Conservation (phyloP, 2,888 invertebrate genomes). For the Drosophila rellima region DNA sequence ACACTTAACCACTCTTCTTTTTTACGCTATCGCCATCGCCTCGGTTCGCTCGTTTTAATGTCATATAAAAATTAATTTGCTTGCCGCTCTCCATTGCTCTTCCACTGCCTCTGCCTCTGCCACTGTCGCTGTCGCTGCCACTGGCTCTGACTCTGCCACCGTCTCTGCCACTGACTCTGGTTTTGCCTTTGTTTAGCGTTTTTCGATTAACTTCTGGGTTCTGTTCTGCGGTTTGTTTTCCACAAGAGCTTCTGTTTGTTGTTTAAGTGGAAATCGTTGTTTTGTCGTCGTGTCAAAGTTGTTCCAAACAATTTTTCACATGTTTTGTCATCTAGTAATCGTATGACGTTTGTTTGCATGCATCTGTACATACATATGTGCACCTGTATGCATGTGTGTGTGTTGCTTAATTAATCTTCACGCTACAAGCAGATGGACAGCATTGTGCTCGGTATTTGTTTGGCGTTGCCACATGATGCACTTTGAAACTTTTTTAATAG, state of each 20-base stretch:
- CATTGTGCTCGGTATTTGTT: background rate
- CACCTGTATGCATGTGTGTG: slow-evolving; percentile 4
- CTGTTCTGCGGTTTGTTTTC: slow-evolving; percentile 64
- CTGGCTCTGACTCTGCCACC: slow-evolving; percentile 43
- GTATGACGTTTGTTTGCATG: slow-evolving; percentile 18
- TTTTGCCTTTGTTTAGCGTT: slow-evolving; percentile 70
- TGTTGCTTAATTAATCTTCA: slow-evolving; percentile 65
- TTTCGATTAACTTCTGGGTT: slow-evolving; percentile 82
- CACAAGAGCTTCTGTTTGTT: slow-evolving; percentile 66
- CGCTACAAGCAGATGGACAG: slow-evolving; percentile 35
- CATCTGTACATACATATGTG: slow-evolving; percentile 18
- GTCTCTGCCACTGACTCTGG: slow-evolving; percentile 13
- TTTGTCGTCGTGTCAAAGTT: slow-evolving; percentile 76
- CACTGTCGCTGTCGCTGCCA: slow-evolving; percentile 9
- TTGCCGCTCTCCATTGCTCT: slow-evolving; percentile 67
- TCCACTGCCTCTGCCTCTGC: slow-evolving; percentile 1
- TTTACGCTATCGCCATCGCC: slow-evolving; percentile 60
- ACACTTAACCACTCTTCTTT: slow-evolving; percentile 69
- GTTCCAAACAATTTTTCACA: slow-evolving; percentile 65
- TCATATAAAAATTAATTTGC: slow-evolving; percentile 83
- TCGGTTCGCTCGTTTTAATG: slow-evolving; percentile 80
- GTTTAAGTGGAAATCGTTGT: slow-evolving; percentile 83
- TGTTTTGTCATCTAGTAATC: slow-evolving; percentile 52
- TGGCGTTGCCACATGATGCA: slow-evolving; percentile 33
- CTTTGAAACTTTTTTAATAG: slow-evolving; percentile 62